phyloP scores from a whole-genome alignment of 1,140 invertebrate genomes.

The Bombus soroeensis region DNA sequence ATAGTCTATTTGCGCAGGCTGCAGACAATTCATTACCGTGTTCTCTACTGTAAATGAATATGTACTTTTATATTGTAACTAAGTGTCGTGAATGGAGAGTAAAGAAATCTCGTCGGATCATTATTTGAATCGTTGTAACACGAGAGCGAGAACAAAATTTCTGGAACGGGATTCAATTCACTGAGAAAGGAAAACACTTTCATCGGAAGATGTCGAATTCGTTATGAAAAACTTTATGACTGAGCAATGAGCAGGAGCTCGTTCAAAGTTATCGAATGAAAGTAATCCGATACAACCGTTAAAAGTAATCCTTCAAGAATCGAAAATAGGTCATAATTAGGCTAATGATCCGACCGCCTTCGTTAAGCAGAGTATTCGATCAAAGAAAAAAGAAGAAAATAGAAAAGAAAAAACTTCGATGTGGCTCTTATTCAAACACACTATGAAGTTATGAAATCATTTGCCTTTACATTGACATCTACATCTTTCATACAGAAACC shows the following conservation, averaged over 20 bases:
- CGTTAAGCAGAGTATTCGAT: neutral
- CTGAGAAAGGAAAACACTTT: constrained; percentile 8
- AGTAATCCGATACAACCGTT: neutral
- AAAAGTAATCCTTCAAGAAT: neutral
- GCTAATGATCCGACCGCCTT: neutral
- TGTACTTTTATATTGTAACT: too few relatives aligned
- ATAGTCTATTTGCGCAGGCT: neutral
- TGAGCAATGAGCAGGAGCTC: neutral
- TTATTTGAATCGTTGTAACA: constrained; percentile 23
- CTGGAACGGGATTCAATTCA: constrained; percentile 14
- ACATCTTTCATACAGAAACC: neutral
- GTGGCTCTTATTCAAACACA: neutral
- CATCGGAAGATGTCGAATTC: constrained; percentile 25
- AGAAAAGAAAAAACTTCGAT: neutral
- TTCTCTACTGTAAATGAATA: constrained; percentile 5
- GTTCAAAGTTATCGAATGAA: neutral
- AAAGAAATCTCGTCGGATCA: constrained; percentile 20
- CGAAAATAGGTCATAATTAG: neutral
- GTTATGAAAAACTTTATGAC: neutral
- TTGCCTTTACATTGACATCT: neutral
- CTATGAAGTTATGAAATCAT: too few relatives aligned
- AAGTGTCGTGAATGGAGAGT: neutral
- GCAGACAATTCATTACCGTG: neutral
- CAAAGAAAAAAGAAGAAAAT: neutral
- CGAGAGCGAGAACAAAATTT: constrained; percentile 22